A percentile compares a stretch with the other conserved stretches of the same genome.
Evolutionary conservation across 2,797 vertebrate species (phyloP).

Genomic region (Oryzias sinensis): DNA sequence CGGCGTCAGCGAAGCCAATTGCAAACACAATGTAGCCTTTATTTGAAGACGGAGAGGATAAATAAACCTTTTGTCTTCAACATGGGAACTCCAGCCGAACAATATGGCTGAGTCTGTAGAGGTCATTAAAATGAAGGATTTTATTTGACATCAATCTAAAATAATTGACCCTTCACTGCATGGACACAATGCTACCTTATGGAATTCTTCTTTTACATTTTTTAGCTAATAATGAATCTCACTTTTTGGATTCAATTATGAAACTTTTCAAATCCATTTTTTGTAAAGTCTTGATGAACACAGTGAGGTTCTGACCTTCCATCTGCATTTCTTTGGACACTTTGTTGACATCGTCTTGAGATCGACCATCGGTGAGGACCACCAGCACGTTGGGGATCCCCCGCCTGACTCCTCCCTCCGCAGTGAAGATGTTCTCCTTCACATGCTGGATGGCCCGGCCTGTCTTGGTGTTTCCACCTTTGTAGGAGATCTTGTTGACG

Average conservation of each 20-base stretch:
- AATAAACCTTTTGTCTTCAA: too few relatives aligned
- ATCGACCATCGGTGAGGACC: slow-evolving; percentile 93
- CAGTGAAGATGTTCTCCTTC: slow-evolving; percentile 85
- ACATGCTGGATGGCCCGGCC: slow-evolving; percentile 93
- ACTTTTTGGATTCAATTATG: too few relatives aligned
- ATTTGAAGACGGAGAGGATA: background rate
- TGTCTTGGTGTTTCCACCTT: slow-evolving; percentile 98
- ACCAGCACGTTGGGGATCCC: slow-evolving; percentile 92
- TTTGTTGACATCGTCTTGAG: slow-evolving; percentile 93
- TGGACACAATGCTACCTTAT: too few relatives aligned
- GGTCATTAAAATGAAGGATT: too few relatives aligned
- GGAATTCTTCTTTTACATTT: too few relatives aligned
- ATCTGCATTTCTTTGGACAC: slow-evolving; percentile 91
- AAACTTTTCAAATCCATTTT: too few relatives aligned
- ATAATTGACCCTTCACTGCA: too few relatives aligned
- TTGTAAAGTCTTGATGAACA: too few relatives aligned
- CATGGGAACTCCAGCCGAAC: too few relatives aligned
- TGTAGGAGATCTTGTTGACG: slow-evolving; percentile 90
- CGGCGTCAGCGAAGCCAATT: slow-evolving; percentile 92
- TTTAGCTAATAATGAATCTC: too few relatives aligned
- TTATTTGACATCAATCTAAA: too few relatives aligned
- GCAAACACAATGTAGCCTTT: slow-evolving; percentile 93
- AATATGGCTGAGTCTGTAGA: too few relatives aligned
- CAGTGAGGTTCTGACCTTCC: slow-evolving; percentile 78
- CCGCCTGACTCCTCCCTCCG: slow-evolving; percentile 82